Conservation (phyloP, 2,797 vertebrate genomes). For the Tapera naevia region DNA sequence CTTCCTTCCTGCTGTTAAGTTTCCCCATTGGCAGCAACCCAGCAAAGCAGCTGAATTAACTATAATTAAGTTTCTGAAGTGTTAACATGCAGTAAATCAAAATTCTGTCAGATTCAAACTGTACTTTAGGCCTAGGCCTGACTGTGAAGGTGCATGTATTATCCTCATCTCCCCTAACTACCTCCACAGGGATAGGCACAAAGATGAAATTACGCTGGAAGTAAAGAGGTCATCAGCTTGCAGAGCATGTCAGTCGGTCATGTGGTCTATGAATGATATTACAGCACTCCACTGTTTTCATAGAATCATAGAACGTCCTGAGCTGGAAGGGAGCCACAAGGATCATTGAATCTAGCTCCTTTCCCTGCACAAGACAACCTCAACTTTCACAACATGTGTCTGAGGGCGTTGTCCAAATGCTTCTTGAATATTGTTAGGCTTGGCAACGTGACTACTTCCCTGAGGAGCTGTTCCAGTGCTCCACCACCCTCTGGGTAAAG, state of each 20-base stretch:
- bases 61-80: neutral
- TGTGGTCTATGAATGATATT: neutral
- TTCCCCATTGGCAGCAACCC: neutral
- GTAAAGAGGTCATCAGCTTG: accelerated
- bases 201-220: neutral
- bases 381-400: too few relatives aligned
- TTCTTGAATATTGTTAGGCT: too few relatives aligned
- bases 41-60: neutral
- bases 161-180: neutral
- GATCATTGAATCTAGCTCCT: too few relatives aligned
- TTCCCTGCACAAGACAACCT: too few relatives aligned
- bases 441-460: too few relatives aligned
- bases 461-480: too few relatives aligned
- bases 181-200: accelerated
- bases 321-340: too few relatives aligned
- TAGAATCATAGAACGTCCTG: too few relatives aligned
- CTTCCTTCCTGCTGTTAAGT: neutral
- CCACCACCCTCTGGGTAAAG: too few relatives aligned
- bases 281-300: neutral
- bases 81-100: neutral
- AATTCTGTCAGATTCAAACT: neutral
- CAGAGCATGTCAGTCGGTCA: neutral
- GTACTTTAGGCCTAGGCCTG: neutral
- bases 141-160: accelerated
- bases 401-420: too few relatives aligned